A percentile compares a stretch with the other conserved stretches of the same genome.
Conservation (phyloP, 2,888 invertebrate genomes). For the Coleophora deauratella region DNA sequence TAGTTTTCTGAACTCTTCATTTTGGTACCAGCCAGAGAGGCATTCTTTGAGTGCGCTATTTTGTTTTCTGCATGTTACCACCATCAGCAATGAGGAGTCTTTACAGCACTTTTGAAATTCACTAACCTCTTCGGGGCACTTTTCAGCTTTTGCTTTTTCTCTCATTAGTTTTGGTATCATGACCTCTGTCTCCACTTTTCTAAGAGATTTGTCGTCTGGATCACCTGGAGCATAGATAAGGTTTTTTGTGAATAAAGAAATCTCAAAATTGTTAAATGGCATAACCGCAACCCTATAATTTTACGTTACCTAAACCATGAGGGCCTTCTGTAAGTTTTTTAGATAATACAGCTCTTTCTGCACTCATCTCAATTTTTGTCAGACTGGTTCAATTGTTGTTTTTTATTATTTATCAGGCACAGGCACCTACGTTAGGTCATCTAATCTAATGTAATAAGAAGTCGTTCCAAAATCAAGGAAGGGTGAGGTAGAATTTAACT, state of each 20-base stretch:
- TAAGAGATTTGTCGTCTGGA: slow-evolving; percentile 85
- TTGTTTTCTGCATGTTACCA: slow-evolving; percentile 82
- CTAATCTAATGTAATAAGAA: too few relatives aligned
- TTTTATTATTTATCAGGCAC: too few relatives aligned
- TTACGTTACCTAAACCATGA: slow-evolving; percentile 66
- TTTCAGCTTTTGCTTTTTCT: slow-evolving; percentile 84
- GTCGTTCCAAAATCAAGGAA: too few relatives aligned
- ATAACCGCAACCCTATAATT: not conserved
- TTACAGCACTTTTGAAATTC: slow-evolving; percentile 84
- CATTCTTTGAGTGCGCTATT: slow-evolving; percentile 82
- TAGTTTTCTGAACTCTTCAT: slow-evolving; percentile 81
- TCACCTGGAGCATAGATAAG: slow-evolving; percentile 76
- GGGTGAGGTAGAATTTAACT: too few relatives aligned
- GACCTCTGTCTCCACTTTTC: slow-evolving; percentile 92
- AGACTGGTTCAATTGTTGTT: too few relatives aligned
- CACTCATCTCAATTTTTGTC: too few relatives aligned
- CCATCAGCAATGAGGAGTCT: slow-evolving; percentile 78
- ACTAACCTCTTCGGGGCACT: slow-evolving; percentile 83
- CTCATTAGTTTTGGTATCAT: slow-evolving; percentile 92
- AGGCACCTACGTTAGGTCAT: too few relatives aligned
- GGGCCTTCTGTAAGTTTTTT: slow-evolving; percentile 65
- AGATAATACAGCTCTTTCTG: slow-evolving; percentile 51
- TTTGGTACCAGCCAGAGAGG: slow-evolving; percentile 81
- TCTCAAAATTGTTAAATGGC: not conserved
- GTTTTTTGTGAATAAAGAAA: not conserved